These are phyloP conservation scores for Diabrotica virgifera DNA, from an alignment of 1,140 invertebrate genomes.

Conservation along the genomic window DNA sequence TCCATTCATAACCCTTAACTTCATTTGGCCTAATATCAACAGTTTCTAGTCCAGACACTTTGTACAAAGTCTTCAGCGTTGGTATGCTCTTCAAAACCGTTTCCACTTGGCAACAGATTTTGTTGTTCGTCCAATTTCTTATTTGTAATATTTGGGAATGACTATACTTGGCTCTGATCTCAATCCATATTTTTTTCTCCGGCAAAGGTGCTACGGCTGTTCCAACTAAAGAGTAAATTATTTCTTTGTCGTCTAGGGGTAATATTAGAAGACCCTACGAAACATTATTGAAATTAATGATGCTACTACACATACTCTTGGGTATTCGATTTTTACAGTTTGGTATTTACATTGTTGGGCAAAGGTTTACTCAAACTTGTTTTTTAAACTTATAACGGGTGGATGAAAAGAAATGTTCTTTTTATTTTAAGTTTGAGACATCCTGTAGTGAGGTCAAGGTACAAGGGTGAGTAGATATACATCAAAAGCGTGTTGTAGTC, in stretches of 20 bases:
- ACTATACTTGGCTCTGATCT: slow-evolving; percentile 32
- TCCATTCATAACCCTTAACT: slow-evolving; percentile 32
- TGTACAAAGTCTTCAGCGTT: slow-evolving; percentile 29
- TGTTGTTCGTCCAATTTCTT: slow-evolving; percentile 32
- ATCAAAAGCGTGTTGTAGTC: no score
- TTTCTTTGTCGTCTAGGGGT: slow-evolving; percentile 25
- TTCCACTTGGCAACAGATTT: slow-evolving; percentile 32
- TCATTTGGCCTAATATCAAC: slow-evolving; percentile 30
- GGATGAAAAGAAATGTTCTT: no score
- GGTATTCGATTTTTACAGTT: no score
- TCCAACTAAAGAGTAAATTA: slow-evolving; percentile 31
- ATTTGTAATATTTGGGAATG: slow-evolving; percentile 24
- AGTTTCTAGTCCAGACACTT: slow-evolving; percentile 24
- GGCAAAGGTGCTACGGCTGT: slow-evolving; percentile 22
- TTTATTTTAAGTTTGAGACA: no score
- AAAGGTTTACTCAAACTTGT: no score
- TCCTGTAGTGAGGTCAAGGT: no score
- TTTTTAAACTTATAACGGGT: no score
- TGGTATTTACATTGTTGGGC: no score
- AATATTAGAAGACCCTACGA: slow-evolving; percentile 17
- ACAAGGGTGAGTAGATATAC: no score
- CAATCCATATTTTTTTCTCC: slow-evolving; percentile 24
- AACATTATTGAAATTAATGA: no score
- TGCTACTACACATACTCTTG: no score
- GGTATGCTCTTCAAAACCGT: slow-evolving; percentile 25